Conservation (phyloP, 2,113 vertebrate species). For the Emydocephalus ijimae region DNA sequence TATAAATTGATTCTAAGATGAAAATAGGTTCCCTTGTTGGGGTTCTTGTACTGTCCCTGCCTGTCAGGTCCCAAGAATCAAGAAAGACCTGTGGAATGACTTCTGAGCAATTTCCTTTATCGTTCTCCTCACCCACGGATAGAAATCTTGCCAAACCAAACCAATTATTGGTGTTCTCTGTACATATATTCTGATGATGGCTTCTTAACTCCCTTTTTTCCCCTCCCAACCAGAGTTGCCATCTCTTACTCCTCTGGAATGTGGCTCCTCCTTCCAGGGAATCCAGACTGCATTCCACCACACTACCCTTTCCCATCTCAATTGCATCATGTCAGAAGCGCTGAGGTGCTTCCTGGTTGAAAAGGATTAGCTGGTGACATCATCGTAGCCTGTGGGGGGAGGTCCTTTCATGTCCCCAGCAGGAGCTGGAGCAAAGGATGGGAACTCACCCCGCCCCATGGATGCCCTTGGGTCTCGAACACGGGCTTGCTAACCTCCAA, state of each 20-base stretch:
- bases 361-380: neutral
- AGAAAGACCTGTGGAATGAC: neutral
- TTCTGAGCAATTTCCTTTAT: neutral
- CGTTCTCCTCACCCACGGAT: neutral
- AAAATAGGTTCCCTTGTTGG: neutral
- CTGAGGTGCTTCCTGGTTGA: neutral
- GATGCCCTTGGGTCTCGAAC: neutral
- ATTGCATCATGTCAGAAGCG: neutral
- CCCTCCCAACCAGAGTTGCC: neutral
- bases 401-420: no score
- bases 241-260: neutral
- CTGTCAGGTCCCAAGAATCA: neutral
- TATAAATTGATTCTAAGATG: neutral
- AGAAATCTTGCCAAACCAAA: neutral
- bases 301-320: neutral
- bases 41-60: neutral
- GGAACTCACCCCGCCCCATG: no score
- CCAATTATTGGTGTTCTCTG: neutral
- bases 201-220: neutral
- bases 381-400: no score
- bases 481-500: neutral
- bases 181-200: neutral
- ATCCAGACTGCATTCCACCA: neutral
- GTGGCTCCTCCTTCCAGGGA: neutral
- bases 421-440: no score